Evolutionary conservation across 23 tunicate genomes (phyloP).

Genomic region (Trididemnum clinides): DNA sequence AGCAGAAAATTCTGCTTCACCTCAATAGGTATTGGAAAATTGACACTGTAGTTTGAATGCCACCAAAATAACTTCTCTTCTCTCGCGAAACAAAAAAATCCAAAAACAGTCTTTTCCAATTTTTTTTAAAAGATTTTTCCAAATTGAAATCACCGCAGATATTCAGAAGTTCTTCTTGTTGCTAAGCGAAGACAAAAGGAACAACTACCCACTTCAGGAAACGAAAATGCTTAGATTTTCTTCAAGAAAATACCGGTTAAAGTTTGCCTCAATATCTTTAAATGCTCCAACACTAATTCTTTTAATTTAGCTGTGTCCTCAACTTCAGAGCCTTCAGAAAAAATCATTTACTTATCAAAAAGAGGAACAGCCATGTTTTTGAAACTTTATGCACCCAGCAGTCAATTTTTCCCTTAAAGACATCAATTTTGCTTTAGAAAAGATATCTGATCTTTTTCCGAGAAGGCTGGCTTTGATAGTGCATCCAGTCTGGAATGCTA

Average conservation of each 20-base stretch:
- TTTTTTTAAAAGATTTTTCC: slow-evolving; percentile 16
- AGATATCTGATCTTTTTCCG: slow-evolving; percentile 48
- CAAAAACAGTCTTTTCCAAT: slow-evolving; percentile 1
- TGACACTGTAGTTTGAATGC: slow-evolving; percentile 44
- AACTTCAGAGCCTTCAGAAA: slow-evolving; percentile 39
- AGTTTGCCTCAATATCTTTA: slow-evolving; percentile 39
- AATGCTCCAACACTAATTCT: slow-evolving; percentile 38
- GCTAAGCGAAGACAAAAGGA: slow-evolving; percentile 19
- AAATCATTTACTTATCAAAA: slow-evolving; percentile 6
- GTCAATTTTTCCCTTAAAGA: slow-evolving; percentile 45
- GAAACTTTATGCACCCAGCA: slow-evolving; percentile 23
- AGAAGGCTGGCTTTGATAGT: slow-evolving; percentile 47
- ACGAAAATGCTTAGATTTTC: slow-evolving; percentile 46
- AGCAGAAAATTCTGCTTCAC: slow-evolving; percentile 69
- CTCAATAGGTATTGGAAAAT: slow-evolving; percentile 51
- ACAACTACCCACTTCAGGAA: slow-evolving; percentile 26
- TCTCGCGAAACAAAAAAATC: background rate
- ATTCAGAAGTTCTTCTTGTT: slow-evolving; percentile 28
- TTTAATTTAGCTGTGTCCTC: slow-evolving; percentile 45
- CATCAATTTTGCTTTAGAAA: slow-evolving; percentile 48
- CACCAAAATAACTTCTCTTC: slow-evolving; percentile 7
- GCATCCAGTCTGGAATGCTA: slow-evolving; percentile 42
- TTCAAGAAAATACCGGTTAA: slow-evolving; percentile 44
- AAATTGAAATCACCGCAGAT: slow-evolving; percentile 35
- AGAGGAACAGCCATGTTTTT: slow-evolving; percentile 37